Evolutionary conservation across 2,113 vertebrate genomes (phyloP).

Genomic region (Cyprichromis sp.): DNA sequence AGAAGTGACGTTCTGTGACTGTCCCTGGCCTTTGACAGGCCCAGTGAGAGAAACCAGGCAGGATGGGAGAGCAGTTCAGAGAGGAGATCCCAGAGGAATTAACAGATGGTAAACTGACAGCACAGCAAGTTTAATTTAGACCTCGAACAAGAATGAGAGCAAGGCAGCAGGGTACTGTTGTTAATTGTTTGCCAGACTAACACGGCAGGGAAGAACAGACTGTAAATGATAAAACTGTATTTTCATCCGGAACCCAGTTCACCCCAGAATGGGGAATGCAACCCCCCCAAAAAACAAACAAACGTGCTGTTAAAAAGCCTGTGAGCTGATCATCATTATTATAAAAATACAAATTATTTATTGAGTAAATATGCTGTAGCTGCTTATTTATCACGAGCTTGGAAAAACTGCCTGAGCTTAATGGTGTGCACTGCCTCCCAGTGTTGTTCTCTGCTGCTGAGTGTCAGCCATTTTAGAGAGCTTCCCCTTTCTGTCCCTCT

Average conservation of each 20-base stretch:
- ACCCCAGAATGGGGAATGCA: neutral
- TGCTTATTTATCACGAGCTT: constrained; percentile 11
- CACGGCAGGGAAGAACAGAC: neutral
- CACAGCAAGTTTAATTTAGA: constrained; percentile 57
- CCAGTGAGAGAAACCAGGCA: constrained; percentile 23
- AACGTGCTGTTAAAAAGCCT: neutral
- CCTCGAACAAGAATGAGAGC: constrained; percentile 27
- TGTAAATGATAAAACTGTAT: neutral
- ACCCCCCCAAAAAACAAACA: neutral
- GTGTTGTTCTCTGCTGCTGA: constrained; percentile 59
- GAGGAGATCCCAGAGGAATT: constrained; percentile 33
- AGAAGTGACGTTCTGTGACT: constrained; percentile 1
- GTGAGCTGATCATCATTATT: neutral
- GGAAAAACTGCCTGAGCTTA: constrained; percentile 15
- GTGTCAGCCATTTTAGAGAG: constrained; percentile 68
- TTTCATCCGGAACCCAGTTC: neutral
- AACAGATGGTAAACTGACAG: constrained; percentile 54
- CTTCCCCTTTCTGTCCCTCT: constrained; percentile 60
- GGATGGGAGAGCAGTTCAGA: constrained; percentile 30
- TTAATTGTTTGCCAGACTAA: constrained; percentile 14
- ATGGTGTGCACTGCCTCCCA: constrained; percentile 34
- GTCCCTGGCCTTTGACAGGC: constrained; percentile 51
- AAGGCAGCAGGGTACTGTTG: neutral
- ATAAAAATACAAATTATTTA: neutral
- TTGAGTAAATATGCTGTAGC: neutral